Evolutionary conservation across 2,888 invertebrate species (phyloP), one percentile per base, ranked within the genome.

Genomic region (Megaustenia siamemsis): DNA sequence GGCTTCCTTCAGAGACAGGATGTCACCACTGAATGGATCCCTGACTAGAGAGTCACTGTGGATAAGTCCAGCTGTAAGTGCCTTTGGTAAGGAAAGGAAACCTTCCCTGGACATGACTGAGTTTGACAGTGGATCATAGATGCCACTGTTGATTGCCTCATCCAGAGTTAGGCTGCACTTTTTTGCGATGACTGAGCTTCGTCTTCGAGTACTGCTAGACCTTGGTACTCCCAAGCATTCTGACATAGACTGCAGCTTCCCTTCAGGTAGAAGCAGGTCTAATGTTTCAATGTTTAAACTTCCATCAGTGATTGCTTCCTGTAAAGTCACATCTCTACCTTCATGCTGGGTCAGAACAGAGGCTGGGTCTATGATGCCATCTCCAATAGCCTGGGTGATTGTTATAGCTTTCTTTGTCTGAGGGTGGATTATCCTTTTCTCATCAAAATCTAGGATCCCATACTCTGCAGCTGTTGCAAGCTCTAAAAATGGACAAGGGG

Each of bases 301-400:
- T 10, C 88, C 87, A 77, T 87, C 86, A 28, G 86, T 86, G 66
- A 88, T 87, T 12, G 84, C 86, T 63, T 88, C 87, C 45, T 88
- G 88, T 18, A 88, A 76, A 45, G 86, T 87, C 12, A 86, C 66
- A 28, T 63, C 60, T 18, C 82, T 76, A 28, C 83, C 86, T 28
- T 87, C 79, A 43, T 85, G 90, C 85, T 40, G 86, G 75, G 79
- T 90, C 96, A 96, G 85, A 98, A 71, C 84, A 77, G 1, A 96
- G 32, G 89, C 86, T 66, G 88, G 88, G 84, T 92, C 90, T 79
- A 93, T 88, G 75, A 92, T 88, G 24, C 92, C 92, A 83, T 89
- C 88, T 35, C 88, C 88, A 71, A 99, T 95, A 53, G 99, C 98
- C 94, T 97, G 96, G 89, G 95, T 95, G 87, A 99, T 95, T 3